A percentile compares a stretch with the other conserved stretches of the same genome.
phyloP scores from a whole-genome alignment of 2,888 invertebrate genomes.

The Ceratothoa steindachneri region DNA sequence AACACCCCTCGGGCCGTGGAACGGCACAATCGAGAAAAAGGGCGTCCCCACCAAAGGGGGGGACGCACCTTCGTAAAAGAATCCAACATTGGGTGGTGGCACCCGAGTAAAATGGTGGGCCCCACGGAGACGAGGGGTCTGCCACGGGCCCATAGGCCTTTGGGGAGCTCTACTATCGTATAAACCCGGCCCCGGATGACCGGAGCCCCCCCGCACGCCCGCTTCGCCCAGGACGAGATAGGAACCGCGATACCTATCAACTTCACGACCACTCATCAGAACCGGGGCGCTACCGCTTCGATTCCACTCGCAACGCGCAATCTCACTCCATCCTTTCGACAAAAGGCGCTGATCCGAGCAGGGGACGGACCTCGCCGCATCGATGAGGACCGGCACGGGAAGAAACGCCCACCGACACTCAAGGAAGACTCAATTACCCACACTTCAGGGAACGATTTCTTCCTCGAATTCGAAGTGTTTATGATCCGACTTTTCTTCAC shows the following conservation, averaged over 20 bases:
- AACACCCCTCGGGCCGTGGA: neutral
- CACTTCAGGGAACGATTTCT: too few species aligned
- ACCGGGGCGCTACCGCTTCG: too few species aligned
- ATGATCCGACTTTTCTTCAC: too few species aligned
- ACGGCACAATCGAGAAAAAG: conserved; percentile 24
- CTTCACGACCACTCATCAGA: conserved; percentile 15
- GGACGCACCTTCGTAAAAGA: conserved; percentile 16
- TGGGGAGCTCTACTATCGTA: neutral
- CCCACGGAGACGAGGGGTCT: conserved; percentile 19
- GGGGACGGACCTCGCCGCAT: too few species aligned
- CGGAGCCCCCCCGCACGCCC: conserved; percentile 17
- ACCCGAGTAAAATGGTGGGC: conserved; percentile 15
- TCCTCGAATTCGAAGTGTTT: too few species aligned
- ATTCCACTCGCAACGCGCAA: too few species aligned
- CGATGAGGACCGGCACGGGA: too few species aligned
- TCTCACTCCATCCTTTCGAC: too few species aligned
- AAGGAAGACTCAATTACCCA: too few species aligned
- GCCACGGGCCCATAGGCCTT: conserved; percentile 13
- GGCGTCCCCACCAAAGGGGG: neutral
- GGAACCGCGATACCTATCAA: conserved; percentile 38
- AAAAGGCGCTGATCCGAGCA: too few species aligned
- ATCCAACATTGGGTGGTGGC: neutral
- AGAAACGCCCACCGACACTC: too few species aligned
- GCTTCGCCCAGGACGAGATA: conserved; percentile 30
- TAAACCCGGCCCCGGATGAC: conserved; percentile 15